phyloP scores from a whole-genome alignment of 2,888 invertebrate species.

The Anthophora plumipes region DNA sequence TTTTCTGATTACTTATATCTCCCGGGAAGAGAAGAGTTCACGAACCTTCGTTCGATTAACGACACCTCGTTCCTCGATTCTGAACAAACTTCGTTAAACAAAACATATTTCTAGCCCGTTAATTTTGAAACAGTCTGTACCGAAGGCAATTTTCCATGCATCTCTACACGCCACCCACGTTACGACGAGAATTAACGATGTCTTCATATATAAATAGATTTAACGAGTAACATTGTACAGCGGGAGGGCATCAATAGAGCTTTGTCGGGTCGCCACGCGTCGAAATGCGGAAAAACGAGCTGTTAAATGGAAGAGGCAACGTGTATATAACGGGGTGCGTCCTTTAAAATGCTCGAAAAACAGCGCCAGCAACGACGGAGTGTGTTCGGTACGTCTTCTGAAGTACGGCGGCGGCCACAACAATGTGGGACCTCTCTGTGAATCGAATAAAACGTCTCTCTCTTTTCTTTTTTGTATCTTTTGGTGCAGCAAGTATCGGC shows the following conservation, averaged over 20 bases:
- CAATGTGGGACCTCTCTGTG: conserved; percentile 61
- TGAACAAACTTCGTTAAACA: too few species aligned
- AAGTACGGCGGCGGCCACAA: conserved; percentile 50
- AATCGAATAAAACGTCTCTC: conserved; percentile 70
- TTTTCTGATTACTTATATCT: conserved; percentile 31
- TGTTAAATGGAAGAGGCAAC: conserved; percentile 22
- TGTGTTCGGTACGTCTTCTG: conserved; percentile 37
- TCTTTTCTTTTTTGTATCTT: too few species aligned
- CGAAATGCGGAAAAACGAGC: conserved; percentile 39
- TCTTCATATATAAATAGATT: conserved; percentile 27
- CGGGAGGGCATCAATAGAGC: conserved; percentile 21
- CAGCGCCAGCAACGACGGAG: conserved; percentile 33
- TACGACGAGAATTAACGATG: conserved; percentile 15
- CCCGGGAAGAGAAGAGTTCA: background rate
- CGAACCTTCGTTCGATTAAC: conserved; percentile 24
- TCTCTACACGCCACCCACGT: background rate
- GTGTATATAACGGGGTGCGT: conserved; percentile 28
- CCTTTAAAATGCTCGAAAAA: conserved; percentile 32
- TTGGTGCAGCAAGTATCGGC: conserved; percentile 54
- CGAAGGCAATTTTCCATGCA: background rate
- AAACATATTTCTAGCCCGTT: too few species aligned
- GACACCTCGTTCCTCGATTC: background rate
- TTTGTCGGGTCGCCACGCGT: conserved; percentile 52
- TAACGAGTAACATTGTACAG: conserved; percentile 29
- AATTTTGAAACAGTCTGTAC: conserved; percentile 10